Base-by-base conservation (phyloP, 2,888 invertebrate species). In the Metallyticus violacea region DNA sequence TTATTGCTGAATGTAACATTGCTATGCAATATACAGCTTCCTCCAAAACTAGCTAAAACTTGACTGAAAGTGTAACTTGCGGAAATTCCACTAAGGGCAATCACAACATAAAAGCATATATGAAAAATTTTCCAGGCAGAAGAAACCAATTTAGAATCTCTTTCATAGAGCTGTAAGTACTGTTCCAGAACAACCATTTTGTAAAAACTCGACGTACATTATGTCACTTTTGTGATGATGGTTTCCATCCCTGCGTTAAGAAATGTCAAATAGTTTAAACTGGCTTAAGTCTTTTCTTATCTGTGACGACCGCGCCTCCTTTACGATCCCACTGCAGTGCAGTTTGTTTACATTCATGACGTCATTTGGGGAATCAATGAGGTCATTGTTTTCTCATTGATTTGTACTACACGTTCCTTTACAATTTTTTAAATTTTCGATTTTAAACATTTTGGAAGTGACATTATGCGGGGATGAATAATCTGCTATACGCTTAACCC, bases 1-100 rank as follows among this genome's bases (percentile, higher is more conserved):
- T 83, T 83, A 7, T 77, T 77, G 77, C 77, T 83, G 40, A 87
- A 87, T n/a, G 87, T 87, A 1, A 87, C 85, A 78, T 86, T 85
- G 26, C 86, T 85, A 26, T 87, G 85, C 29, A 87, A 84, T 9
- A 87, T 26, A 77, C 87, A 87, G 30, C 86, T 85, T 22, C 85
- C 85, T 9, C 85, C 87, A 81, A 86, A 86, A 81, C 86, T 81
- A 9, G 29, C 76, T 1, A 77, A 29, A 15, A 86, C 81, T 7
- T 77, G 77, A 81, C 81, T 81, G 26, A 80, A 86, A 77, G 81
- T 76, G 9, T 76, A 86, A 82, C 86, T 40, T 30, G 82, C 82
- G 7, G 77, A 28, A 86, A 86, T 81, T 28, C 86, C 86, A 27
- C 76, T 76, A 9, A 86, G n/a, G 15, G 82, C 77, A 29, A 81